Conservation (phyloP, 2,888 invertebrate genomes). For the Hypomecis punctinalis region DNA sequence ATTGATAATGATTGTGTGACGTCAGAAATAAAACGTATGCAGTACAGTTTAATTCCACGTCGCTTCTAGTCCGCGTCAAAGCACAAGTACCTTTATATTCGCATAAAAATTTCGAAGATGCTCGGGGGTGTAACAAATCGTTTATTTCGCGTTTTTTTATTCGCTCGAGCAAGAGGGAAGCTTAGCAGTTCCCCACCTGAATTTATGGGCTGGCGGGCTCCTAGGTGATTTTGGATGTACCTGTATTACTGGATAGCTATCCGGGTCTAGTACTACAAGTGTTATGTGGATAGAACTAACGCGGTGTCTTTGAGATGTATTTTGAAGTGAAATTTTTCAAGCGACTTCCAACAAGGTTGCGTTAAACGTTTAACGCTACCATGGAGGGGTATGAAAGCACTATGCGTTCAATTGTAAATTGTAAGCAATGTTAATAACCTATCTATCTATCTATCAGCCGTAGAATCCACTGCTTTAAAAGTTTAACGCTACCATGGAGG, state of each 20-base stretch:
- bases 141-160: conserved; percentile 49
- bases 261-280: neutral
- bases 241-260: conserved; percentile 4
- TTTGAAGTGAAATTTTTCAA: no score
- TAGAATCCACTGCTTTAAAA: no score
- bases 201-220: conserved; percentile 37
- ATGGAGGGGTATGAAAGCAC: no score
- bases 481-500: no score
- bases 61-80: conserved; percentile 29
- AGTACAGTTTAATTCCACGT: neutral
- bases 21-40: neutral
- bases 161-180: conserved; percentile 36
- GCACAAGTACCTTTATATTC: conserved; percentile 59
- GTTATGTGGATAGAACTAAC: neutral
- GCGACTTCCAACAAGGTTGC: no score
- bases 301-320: no score
- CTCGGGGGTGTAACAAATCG: conserved; percentile 60
- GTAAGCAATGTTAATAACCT: no score
- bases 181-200: conserved; percentile 39
- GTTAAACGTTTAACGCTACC: no score
- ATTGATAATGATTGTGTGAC: no score
- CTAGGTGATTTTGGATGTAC: conserved; percentile 23
- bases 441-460: no score
- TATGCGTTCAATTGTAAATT: no score
- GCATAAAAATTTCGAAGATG: conserved; percentile 65